phyloP scores from a whole-genome alignment of 2,888 invertebrate species.

The Netelia melanura region DNA sequence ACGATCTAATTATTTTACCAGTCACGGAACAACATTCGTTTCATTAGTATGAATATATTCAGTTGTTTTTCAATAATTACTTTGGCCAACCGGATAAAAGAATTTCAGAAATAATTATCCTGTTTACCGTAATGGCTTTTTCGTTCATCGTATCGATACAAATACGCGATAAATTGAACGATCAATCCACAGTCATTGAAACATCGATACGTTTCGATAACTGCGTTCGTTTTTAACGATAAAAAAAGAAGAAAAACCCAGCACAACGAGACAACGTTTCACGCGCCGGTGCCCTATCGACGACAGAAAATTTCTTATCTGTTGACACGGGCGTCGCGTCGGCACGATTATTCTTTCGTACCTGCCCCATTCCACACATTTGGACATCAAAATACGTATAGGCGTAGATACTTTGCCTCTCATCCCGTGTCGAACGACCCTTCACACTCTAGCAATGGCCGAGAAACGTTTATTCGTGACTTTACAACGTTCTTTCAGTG shows the following conservation, averaged over 20 bases:
- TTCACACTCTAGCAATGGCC: slow-evolving; percentile 40
- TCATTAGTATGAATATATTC: too few species aligned
- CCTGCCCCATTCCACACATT: slow-evolving; percentile 18
- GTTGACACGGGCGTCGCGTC: slow-evolving; percentile 64
- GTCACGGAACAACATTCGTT: too few species aligned
- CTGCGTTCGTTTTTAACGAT: slow-evolving; percentile 6
- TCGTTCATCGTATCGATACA: too few species aligned
- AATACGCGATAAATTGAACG: not conserved
- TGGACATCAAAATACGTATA: slow-evolving; percentile 43
- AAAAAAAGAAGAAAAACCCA: slow-evolving; percentile 16
- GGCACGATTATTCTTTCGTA: slow-evolving; percentile 57
- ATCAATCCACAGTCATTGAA: not conserved
- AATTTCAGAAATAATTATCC: too few species aligned
- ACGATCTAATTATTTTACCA: too few species aligned
- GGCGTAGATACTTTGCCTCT: slow-evolving; percentile 34
- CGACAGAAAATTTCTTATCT: slow-evolving; percentile 58
- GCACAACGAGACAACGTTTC: slow-evolving; percentile 16
- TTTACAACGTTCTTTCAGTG: slow-evolving; percentile 57
- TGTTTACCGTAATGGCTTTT: too few species aligned
- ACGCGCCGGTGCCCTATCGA: slow-evolving; percentile 34
- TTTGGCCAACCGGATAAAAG: too few species aligned
- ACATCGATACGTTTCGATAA: not conserved
- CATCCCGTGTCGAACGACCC: slow-evolving; percentile 44
- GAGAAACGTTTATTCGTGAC: slow-evolving; percentile 53
- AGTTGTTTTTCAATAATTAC: too few species aligned